phyloP scores from a whole-genome alignment of 2,888 invertebrate genomes.

The Chrysotoxum bicinctum region DNA sequence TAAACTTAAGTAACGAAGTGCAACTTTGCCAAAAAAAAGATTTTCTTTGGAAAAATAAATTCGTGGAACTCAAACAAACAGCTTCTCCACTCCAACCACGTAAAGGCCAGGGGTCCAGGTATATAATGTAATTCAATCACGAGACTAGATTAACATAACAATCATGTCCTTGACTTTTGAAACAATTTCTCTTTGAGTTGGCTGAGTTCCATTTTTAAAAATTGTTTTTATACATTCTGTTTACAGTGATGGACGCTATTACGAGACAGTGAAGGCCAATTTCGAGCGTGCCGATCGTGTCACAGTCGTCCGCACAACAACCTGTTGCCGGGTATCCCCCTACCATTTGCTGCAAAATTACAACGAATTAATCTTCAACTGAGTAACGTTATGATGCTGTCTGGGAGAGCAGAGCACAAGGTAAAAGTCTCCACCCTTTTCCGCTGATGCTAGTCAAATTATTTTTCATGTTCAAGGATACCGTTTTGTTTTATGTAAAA shows the following conservation, averaged over 20 bases:
- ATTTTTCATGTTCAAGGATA: constrained; percentile 3
- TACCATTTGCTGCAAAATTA: constrained; percentile 96
- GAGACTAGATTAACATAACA: background rate
- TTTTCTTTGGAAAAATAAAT: no score
- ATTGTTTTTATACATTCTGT: background rate
- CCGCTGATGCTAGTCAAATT: constrained; percentile 56
- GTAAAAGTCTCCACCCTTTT: background rate
- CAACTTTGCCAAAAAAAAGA: no score
- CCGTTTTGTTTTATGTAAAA: constrained; percentile 34
- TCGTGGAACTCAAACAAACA: no score
- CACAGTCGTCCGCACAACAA: constrained; percentile 98
- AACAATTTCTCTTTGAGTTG: background rate
- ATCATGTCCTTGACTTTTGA: background rate
- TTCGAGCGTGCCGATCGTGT: constrained; percentile 98
- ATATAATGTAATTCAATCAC: background rate
- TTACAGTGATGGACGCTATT: constrained; percentile 97
- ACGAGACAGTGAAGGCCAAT: constrained; percentile 99
- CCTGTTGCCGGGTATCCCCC: constrained; percentile 96
- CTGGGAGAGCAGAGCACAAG: background rate
- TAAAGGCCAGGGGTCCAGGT: background rate
- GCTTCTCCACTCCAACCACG: background rate
- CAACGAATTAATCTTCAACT: constrained; percentile 97
- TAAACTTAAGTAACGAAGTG: no score
- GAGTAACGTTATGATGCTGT: constrained; percentile 73
- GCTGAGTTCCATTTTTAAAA: background rate